Evolutionary conservation across 2,888 invertebrate genomes (phyloP).

Genomic region (Agrenia bidenticulata): DNA sequence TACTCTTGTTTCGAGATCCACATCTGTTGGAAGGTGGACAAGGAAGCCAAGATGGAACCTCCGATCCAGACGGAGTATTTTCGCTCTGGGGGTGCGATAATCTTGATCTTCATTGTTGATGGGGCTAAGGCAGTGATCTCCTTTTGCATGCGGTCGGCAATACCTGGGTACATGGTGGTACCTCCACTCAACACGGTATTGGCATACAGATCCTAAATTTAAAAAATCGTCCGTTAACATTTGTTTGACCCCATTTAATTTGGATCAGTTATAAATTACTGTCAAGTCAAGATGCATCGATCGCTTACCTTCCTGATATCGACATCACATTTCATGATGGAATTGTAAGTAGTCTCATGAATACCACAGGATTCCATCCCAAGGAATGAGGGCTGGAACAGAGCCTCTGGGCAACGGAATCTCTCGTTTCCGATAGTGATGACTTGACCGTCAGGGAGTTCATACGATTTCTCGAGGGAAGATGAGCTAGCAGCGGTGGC

Average conservation of each 20-base stretch:
- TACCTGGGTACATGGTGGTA: conserved; percentile 91
- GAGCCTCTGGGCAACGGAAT: conserved; percentile 79
- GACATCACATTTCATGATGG: conserved; percentile 96
- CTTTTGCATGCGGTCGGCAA: conserved; percentile 97
- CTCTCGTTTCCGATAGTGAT: conserved; percentile 89
- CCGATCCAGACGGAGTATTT: conserved; percentile 99
- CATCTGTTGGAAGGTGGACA: conserved; percentile 89
- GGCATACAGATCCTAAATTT: conserved; percentile 75
- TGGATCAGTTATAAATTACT: not conserved
- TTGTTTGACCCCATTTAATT: not conserved
- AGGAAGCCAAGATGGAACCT: conserved; percentile 90
- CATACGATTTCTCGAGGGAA: conserved; percentile 89
- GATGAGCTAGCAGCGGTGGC: conserved; percentile 87
- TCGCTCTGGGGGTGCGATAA: conserved; percentile 91
- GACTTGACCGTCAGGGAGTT: conserved; percentile 82
- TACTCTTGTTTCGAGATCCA: conserved; percentile 98
- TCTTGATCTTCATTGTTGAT: conserved; percentile 66
- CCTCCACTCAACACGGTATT: conserved; percentile 89
- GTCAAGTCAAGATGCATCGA: not conserved
- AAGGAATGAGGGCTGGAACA: conserved; percentile 68
- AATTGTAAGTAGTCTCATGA: conserved; percentile 94
- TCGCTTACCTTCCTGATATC: conserved; percentile 71
- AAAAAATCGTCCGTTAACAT: too few species aligned
- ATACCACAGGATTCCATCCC: conserved; percentile 91
- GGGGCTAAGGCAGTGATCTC: conserved; percentile 84